A percentile compares a stretch with the other conserved stretches of the same genome.
These are phyloP conservation scores for Amblyjoppa fuscipennis DNA, from an alignment of 2,888 invertebrate genomes.

Conservation along the genomic window DNA sequence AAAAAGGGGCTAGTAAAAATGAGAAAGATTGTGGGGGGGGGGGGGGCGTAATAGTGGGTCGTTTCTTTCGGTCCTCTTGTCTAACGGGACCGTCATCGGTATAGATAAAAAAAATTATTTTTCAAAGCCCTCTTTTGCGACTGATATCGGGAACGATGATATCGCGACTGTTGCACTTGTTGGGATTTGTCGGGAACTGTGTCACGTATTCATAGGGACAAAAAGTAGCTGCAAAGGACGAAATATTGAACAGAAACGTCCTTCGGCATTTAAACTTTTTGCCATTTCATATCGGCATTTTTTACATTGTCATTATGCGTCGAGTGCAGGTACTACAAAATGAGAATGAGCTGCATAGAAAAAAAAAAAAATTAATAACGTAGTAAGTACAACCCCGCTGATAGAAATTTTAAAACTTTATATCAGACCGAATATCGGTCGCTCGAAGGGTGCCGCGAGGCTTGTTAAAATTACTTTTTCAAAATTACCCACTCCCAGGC, in stretches of 20 bases:
- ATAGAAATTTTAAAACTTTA: too few species aligned
- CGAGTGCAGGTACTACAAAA: neutral
- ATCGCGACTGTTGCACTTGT: slow-evolving; percentile 21
- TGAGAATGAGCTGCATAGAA: neutral
- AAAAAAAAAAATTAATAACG: neutral
- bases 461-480: too few species aligned
- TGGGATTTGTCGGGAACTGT: slow-evolving; percentile 1
- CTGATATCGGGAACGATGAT: slow-evolving; percentile 31
- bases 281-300: neutral
- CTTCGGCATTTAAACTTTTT: slow-evolving; percentile 5
- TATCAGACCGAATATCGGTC: too few species aligned
- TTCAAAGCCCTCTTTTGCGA: slow-evolving; percentile 21
- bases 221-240: neutral
- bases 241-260: neutral
- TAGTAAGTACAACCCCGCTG: too few species aligned
- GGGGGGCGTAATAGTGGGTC: slow-evolving; percentile 3
- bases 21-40: neutral
- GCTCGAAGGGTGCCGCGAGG: too few species aligned
- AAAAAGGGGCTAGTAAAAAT: slow-evolving; percentile 34
- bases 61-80: slow-evolving; percentile 6
- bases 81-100: slow-evolving; percentile 12
- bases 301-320: neutral
- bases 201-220: neutral
- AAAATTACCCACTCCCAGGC: too few species aligned
- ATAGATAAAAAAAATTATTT: slow-evolving; percentile 31